Percentiles rank a stretch among this genome's conserved stretches.
Evolutionary conservation across 2,888 invertebrate species (phyloP).

Genomic region (Pachliopta kotzebuea): DNA sequence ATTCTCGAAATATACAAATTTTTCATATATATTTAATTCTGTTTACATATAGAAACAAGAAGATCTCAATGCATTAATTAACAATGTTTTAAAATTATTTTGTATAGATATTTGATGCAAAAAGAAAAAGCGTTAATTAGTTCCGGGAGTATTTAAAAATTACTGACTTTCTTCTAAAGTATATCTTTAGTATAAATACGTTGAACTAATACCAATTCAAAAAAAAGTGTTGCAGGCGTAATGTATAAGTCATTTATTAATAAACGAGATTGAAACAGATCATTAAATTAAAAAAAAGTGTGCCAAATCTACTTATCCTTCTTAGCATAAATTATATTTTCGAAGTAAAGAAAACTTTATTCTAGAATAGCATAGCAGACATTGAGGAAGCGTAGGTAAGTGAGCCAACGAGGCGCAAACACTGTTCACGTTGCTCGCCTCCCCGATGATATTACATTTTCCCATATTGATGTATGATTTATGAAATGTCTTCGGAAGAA

Average conservation of each 20-base stretch:
- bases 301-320: not conserved
- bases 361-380: conserved; percentile 23
- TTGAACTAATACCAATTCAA: too few relatives aligned
- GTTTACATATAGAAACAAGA: not conserved
- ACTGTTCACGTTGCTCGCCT: conserved; percentile 33
- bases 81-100: too few relatives aligned
- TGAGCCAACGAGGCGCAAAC: conserved; percentile 36
- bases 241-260: too few relatives aligned
- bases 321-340: conserved; percentile 11
- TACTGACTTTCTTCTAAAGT: too few relatives aligned
- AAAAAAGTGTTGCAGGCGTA: too few relatives aligned
- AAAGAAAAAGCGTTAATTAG: too few relatives aligned
- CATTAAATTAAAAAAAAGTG: not conserved
- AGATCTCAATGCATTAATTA: too few relatives aligned
- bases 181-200: too few relatives aligned
- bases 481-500: conserved; percentile 57
- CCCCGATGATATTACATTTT: conserved; percentile 47
- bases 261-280: not conserved
- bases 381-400: conserved; percentile 31
- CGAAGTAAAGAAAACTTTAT: conserved; percentile 28
- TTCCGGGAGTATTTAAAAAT: too few relatives aligned
- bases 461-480: conserved; percentile 56
- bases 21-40: not conserved
- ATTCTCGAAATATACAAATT: conserved; percentile 14
- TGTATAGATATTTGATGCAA: too few relatives aligned